Evolutionary conservation across 2,797 vertebrate species (phyloP).

Genomic region (Aldrovandia affinis): DNA sequence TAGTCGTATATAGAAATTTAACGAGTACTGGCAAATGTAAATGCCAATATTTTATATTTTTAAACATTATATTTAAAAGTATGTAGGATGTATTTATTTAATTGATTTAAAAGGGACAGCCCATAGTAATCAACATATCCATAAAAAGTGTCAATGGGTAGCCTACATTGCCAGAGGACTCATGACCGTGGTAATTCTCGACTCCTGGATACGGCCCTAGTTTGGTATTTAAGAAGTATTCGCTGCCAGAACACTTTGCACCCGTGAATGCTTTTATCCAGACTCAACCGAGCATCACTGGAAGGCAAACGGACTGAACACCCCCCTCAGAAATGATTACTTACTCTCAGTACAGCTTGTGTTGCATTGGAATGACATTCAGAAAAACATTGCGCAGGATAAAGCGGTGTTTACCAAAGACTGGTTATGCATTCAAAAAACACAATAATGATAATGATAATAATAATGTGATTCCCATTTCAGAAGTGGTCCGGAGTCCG

Average conservation of each 20-base stretch:
- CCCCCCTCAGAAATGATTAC: conserved; percentile 14
- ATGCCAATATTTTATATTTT: too few relatives aligned
- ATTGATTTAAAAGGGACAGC: too few relatives aligned
- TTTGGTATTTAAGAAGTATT: not conserved
- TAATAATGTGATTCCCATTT: conserved; percentile 34
- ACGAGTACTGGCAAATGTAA: too few relatives aligned
- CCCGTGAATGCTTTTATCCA: not conserved
- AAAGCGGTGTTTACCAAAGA: conserved; percentile 42
- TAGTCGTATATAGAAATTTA: too few relatives aligned
- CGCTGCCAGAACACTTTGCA: conserved; percentile 2
- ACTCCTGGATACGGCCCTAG: too few relatives aligned
- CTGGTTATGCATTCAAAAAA: conserved; percentile 48
- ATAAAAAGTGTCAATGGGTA: too few relatives aligned
- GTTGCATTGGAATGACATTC: conserved; percentile 31
- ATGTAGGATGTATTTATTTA: too few relatives aligned
- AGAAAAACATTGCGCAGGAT: conserved; percentile 34
- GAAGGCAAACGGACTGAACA: not conserved
- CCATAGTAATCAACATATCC: too few relatives aligned
- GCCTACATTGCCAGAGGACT: too few relatives aligned
- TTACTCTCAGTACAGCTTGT: not conserved
- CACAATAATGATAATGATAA: conserved; percentile 46
- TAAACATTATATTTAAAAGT: too few relatives aligned
- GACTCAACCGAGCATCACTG: not conserved
- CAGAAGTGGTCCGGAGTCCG: conserved; percentile 24
- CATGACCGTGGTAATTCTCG: too few relatives aligned